Evolutionary conservation across 1,140 invertebrate genomes (phyloP), one percentile per base, ranked within the genome.

Genomic region (Trinorchestia longiramus): DNA sequence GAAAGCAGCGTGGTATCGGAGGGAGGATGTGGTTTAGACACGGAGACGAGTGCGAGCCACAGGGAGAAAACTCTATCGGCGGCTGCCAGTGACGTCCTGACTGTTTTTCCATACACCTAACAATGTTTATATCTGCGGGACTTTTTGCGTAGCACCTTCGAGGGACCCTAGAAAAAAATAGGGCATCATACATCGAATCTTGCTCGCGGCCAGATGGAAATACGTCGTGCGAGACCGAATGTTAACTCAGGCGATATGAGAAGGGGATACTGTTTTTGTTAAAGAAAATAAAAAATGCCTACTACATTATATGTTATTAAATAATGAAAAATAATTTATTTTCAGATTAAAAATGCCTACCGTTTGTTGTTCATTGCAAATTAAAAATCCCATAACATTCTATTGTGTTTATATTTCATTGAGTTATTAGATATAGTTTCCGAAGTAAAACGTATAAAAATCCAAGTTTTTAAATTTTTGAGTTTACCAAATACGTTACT

Each of bases 21-120:
- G 62, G 62, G 15, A 36, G 28, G 62, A 77, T 11, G 62, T 28
- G 62, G 62, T 77, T 77, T 11, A 77, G 62, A 77, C 1, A 77
- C 62, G 62, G 28, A 77, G 62, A 77, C 62, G 62, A 77, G 62
- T 1, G 62, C 62, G 43, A 53, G 92, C 43, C 92, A n/a, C 43
- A 40, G 92, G 36, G 92, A 94, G 92, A 94, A 28, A 94, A 94
- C 92, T 94, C 47, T 94, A 94, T 94, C 92, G 92, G 36, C 40
- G 40, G 43, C 92, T 94, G 92, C 92, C 92, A 47, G 43, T 94
- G 92, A 94, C 92, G 92, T 94, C 92, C 92, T 43, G 92, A 94
- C 92, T 94, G 92, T 94, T 94, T 94, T 94, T 94, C 92, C 92
- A 94, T 94, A 94, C 92, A 94, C 92, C 92, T 94, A 94, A 94